A percentile compares a stretch with the other conserved stretches of the same genome.
phyloP scores from a whole-genome alignment of 2,113 vertebrate genomes.

The Motacilla alba region DNA sequence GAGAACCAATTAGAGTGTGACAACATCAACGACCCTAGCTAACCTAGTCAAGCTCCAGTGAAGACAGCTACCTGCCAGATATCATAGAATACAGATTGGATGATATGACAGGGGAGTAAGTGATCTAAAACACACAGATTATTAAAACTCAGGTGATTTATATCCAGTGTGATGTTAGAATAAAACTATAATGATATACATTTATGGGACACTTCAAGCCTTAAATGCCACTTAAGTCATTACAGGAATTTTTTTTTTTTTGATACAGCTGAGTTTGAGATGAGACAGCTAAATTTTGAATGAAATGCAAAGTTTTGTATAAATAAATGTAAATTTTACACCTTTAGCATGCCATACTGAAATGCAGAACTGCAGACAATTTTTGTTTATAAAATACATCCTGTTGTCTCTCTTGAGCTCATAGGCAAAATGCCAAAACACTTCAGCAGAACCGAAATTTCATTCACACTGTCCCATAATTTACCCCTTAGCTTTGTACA shows the following conservation, averaged over 20 bases:
- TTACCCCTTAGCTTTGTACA: not conserved
- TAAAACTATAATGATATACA: fast-evolving
- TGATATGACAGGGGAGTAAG: not conserved
- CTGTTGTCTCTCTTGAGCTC: not conserved
- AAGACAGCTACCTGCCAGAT: not conserved
- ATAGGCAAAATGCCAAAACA: not conserved
- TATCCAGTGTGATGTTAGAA: not conserved
- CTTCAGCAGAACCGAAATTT: not conserved
- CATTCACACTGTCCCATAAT: not conserved
- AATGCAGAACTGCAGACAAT: not conserved
- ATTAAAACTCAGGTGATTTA: not conserved
- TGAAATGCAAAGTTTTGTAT: not conserved
- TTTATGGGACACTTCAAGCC: not conserved
- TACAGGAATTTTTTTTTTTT: not conserved
- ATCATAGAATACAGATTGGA: not conserved
- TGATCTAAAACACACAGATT: not conserved
- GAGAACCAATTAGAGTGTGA: not conserved
- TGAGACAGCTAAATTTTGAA: not conserved
- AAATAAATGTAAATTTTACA: not conserved
- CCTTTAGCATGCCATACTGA: not conserved
- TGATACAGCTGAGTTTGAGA: not conserved
- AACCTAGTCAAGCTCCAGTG: not conserved
- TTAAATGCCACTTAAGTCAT: not conserved
- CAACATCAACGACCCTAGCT: not conserved
- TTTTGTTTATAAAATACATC: not conserved